These are phyloP conservation scores for Eupithecia centaureata DNA, from an alignment of 2,888 invertebrate species.

Conservation along the genomic window DNA sequence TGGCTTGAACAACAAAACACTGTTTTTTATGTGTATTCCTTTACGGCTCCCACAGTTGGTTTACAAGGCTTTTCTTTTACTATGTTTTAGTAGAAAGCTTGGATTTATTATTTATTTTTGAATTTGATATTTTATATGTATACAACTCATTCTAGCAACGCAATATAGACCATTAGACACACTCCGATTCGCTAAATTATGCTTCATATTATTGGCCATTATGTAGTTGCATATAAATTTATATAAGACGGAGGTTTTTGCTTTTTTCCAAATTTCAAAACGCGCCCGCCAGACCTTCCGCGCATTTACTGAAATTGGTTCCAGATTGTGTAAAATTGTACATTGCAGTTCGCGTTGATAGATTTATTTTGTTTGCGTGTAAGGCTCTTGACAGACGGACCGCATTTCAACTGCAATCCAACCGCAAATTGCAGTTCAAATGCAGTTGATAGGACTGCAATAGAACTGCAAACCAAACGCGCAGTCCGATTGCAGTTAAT, in stretches of 20 bases:
- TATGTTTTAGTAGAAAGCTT: conserved; percentile 75
- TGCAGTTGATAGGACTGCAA: too few species aligned
- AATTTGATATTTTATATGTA: conserved; percentile 69
- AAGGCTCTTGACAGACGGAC: too few species aligned
- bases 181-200: conserved; percentile 67
- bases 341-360: conserved; percentile 56
- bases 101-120: conserved; percentile 62
- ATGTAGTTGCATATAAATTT: conserved; percentile 67
- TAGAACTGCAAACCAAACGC: too few species aligned
- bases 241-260: conserved; percentile 59
- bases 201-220: conserved; percentile 70
- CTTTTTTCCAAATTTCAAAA: conserved; percentile 68
- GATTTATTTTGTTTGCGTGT: conserved; percentile 70
- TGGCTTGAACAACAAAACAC: conserved; percentile 35
- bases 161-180: conserved; percentile 60
- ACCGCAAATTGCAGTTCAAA: too few species aligned
- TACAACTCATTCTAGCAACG: conserved; percentile 74
- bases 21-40: conserved; percentile 42
- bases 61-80: conserved; percentile 68
- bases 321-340: conserved; percentile 56
- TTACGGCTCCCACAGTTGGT: conserved; percentile 54
- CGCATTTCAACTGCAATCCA: too few species aligned
- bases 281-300: conserved; percentile 76
- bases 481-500: too few species aligned
- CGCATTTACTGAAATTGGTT: conserved; percentile 70